Percentiles rank a stretch among this genome's conserved stretches.
phyloP scores from a whole-genome alignment of 2,113 vertebrate genomes.

The Corvus hawaiiensis region DNA sequence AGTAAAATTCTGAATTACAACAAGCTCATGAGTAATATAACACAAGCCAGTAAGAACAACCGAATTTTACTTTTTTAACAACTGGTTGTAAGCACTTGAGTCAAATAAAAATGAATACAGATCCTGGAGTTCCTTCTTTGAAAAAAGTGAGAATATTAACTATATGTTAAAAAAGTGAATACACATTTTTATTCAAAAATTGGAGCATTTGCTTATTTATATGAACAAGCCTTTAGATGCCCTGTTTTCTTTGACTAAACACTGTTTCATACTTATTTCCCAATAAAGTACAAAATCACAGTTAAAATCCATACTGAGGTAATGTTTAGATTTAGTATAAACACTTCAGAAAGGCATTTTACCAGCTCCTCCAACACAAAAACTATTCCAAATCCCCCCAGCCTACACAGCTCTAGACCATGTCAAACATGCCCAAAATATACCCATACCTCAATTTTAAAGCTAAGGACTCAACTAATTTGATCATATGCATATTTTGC shows the following conservation, averaged over 20 bases:
- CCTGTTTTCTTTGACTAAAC: neutral
- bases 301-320: neutral
- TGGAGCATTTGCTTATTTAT: neutral
- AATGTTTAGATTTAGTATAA: neutral
- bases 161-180: neutral
- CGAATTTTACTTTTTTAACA: neutral
- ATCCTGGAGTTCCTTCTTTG: neutral
- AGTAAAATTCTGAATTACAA: neutral
- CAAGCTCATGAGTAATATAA: neutral
- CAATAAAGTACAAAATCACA: neutral
- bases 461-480: neutral
- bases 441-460: neutral
- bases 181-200: neutral
- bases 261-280: neutral
- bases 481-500: neutral
- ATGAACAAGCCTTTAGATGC: neutral
- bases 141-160: neutral
- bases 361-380: neutral
- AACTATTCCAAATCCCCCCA: neutral
- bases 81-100: neutral
- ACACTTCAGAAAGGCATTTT: neutral
- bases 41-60: neutral
- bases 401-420: neutral
- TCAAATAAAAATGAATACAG: neutral
- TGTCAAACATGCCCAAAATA: neutral